Evolutionary conservation across 2,113 vertebrate species (phyloP), one percentile per base, ranked within the genome.

Genomic region (Sylvilagus bachmani): DNA sequence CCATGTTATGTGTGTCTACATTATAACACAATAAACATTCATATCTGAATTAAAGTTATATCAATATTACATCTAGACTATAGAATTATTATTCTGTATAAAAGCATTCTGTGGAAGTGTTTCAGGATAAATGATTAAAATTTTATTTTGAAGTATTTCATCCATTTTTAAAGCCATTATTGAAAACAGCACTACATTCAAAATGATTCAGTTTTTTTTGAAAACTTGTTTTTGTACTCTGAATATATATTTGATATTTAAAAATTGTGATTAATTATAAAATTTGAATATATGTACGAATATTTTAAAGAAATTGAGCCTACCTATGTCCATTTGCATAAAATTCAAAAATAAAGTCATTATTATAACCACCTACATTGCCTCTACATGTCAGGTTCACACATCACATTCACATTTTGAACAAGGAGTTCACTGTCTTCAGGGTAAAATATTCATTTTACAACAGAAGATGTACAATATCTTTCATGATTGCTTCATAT

Each of bases 121-220:
- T 91, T 74, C 22, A 81, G 8, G 14, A 11, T 85, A 77, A 4
- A 14, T 81, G 61, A 75, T 84, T 91, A 86, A 31, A 92, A n/a
- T 71, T 89, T 85, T 84, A 78, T 80, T 66, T 88, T 73, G 24
- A 88, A 89, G 51, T 58, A 66, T 44, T 77, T 77, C 79, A 36
- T 73, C 14, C 53, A 25, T 69, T 89, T 90, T 91, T 81, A 70
- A 95, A 86, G n/a, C 22, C 38, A 74, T n/a, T 81, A 29, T 64
- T 66, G 13, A 82, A 86, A 64, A 75, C 14, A 62, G 5, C 4
- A 38, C 51, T 75, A 16, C 36, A 79, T 93, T 84, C 70, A 7
- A 67, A 74, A 74, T 88, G 8, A 84, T 29, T 74, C 22, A 85
- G 36, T n/a, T 44, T 82, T 93, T 74, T 10, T 21, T 6, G 64